These are phyloP conservation scores for Cuculus canorus DNA, from an alignment of 2,797 vertebrate species.

Conservation along the genomic window DNA sequence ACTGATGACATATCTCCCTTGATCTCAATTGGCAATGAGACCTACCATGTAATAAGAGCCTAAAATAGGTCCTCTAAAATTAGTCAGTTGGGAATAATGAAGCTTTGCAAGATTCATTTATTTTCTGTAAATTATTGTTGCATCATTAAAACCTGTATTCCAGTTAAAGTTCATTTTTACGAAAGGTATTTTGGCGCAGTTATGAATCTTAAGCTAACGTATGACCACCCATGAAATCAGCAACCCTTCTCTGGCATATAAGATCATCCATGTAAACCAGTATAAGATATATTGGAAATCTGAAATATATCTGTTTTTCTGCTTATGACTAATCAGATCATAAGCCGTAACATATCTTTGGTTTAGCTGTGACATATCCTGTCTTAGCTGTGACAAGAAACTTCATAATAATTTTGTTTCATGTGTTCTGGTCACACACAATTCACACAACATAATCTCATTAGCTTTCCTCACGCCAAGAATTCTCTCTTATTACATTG, in stretches of 20 bases:
- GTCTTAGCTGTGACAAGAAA: constrained; percentile 3
- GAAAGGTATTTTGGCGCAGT: not conserved
- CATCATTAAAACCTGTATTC: not conserved
- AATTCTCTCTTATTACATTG: not conserved
- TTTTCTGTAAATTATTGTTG: not conserved
- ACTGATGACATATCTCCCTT: not conserved
- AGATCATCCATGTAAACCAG: not conserved
- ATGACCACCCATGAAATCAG: not conserved
- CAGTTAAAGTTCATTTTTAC: not conserved
- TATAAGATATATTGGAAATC: not conserved
- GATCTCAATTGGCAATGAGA: not conserved
- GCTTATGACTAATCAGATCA: not conserved
- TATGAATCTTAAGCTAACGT: not conserved
- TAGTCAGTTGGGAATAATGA: not conserved
- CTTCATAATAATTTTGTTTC: constrained; percentile 19
- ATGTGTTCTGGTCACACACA: not conserved
- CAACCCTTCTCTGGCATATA: not conserved
- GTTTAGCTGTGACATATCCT: constrained; percentile 1
- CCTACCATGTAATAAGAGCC: not conserved
- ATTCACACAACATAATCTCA: not conserved
- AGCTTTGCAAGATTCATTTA: not conserved
- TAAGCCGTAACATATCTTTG: not conserved
- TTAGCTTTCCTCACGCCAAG: not conserved
- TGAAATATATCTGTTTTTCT: not conserved
- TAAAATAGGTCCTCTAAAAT: not conserved